These are phyloP conservation scores for Actias luna DNA, from an alignment of 2,888 invertebrate genomes.

Conservation along the genomic window DNA sequence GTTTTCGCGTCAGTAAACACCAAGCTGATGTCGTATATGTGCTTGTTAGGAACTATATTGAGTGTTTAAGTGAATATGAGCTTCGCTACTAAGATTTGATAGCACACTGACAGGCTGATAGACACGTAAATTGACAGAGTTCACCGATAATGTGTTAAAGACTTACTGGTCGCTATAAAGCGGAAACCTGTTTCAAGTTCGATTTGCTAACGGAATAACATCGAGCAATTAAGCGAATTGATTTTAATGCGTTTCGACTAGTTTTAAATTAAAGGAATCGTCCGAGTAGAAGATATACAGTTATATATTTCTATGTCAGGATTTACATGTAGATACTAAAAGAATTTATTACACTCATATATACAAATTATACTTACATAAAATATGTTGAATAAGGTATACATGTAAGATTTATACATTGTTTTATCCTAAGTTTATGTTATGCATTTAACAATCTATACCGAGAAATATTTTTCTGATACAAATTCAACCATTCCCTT, in stretches of 20 bases:
- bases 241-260: constrained; percentile 16
- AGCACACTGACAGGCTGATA: constrained; percentile 45
- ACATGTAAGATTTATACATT: too few relatives aligned
- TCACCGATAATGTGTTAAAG: constrained; percentile 33
- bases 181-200: constrained; percentile 26
- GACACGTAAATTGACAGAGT: constrained; percentile 44
- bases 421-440: too few relatives aligned
- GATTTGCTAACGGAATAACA: constrained; percentile 14
- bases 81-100: constrained; percentile 41
- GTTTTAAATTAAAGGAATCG: constrained; percentile 13
- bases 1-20: neutral
- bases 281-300: neutral
- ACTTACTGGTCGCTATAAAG: constrained; percentile 12
- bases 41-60: constrained; percentile 12
- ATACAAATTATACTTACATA: neutral
- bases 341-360: neutral
- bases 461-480: too few relatives aligned
- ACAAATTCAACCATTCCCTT: too few relatives aligned
- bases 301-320: constrained; percentile 8
- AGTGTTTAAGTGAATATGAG: constrained; percentile 30
- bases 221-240: constrained; percentile 18
- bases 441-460: too few relatives aligned
- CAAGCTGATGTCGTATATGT: constrained; percentile 6
- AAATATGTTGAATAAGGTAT: neutral
- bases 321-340: neutral